These are phyloP conservation scores for Chaetodon trifasciatus DNA, from an alignment of 2,797 vertebrate species.

Conservation along the genomic window DNA sequence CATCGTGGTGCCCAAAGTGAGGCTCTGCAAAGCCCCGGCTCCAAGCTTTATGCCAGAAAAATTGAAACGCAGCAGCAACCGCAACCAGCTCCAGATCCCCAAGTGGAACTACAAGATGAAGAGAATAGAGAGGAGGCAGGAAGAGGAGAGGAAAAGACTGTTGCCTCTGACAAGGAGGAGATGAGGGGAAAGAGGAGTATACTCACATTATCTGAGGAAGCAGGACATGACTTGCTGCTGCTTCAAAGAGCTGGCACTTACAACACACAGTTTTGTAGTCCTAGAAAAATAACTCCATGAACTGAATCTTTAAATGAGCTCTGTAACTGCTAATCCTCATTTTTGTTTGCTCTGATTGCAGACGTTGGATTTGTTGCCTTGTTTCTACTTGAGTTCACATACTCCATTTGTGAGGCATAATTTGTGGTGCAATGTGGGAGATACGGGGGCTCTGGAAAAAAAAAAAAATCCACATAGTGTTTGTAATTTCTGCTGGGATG, in stretches of 20 bases:
- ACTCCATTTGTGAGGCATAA: constrained; percentile 5
- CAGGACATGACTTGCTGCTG: background rate
- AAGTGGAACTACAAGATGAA: constrained; percentile 96
- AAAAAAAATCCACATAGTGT: background rate
- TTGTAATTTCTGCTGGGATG: constrained; percentile 18
- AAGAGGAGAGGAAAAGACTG: constrained; percentile 82
- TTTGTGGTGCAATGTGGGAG: constrained; percentile 11
- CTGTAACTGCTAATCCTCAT: background rate
- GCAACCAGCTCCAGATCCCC: constrained; percentile 89
- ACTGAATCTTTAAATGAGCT: background rate
- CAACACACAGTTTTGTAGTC: background rate
- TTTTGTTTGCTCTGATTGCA: constrained; percentile 7
- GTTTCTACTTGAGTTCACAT: constrained; percentile 44
- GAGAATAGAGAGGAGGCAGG: constrained; percentile 87
- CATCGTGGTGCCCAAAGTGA: constrained; percentile 90
- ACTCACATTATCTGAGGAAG: constrained; percentile 6
- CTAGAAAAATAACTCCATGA: background rate
- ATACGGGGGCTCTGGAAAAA: background rate
- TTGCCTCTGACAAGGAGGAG: constrained; percentile 58
- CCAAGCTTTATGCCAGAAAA: constrained; percentile 86
- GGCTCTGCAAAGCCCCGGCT: constrained; percentile 90
- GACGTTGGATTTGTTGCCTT: constrained; percentile 60
- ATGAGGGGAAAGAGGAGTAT: constrained; percentile 40
- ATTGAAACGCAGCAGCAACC: constrained; percentile 60
- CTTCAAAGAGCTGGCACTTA: background rate